Evolutionary conservation across 2,888 invertebrate species (phyloP).

Genomic region (Stenchaetothrips biformis): DNA sequence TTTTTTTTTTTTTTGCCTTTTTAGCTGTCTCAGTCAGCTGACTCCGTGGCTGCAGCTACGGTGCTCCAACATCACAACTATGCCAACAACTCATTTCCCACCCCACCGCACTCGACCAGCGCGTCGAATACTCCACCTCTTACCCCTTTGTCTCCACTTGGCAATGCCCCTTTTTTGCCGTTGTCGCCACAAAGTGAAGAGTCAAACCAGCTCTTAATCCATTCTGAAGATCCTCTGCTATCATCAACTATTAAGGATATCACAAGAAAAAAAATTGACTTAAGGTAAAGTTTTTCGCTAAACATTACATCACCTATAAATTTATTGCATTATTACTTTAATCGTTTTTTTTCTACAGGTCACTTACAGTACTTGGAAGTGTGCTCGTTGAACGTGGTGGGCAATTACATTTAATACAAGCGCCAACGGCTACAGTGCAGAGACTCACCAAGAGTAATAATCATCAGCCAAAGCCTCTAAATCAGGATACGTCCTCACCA

Average conservation of each 20-base stretch:
- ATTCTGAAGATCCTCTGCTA: constrained; percentile 77
- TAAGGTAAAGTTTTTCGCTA: constrained; percentile 41
- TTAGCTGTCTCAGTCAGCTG: neutral
- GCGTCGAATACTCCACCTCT: neutral
- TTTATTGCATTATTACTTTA: too few species aligned
- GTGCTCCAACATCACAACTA: constrained; percentile 13
- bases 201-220: constrained; percentile 48
- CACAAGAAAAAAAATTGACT: constrained; percentile 53
- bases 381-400: neutral
- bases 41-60: neutral
- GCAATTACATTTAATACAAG: neutral
- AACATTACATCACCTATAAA: neutral
- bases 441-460: neutral
- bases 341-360: neutral
- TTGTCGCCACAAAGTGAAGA: neutral
- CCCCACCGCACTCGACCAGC: neutral
- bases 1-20: neutral
- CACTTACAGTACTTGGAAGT: neutral
- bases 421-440: neutral
- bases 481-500: too few species aligned
- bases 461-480: too few species aligned
- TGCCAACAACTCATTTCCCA: neutral
- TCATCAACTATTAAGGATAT: constrained; percentile 82
- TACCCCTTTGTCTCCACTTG: neutral
- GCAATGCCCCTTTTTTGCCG: neutral